Percentiles rank a stretch among this genome's conserved stretches.
phyloP scores from a whole-genome alignment of 2,113 vertebrate species.

The Seriola aureovittata region DNA sequence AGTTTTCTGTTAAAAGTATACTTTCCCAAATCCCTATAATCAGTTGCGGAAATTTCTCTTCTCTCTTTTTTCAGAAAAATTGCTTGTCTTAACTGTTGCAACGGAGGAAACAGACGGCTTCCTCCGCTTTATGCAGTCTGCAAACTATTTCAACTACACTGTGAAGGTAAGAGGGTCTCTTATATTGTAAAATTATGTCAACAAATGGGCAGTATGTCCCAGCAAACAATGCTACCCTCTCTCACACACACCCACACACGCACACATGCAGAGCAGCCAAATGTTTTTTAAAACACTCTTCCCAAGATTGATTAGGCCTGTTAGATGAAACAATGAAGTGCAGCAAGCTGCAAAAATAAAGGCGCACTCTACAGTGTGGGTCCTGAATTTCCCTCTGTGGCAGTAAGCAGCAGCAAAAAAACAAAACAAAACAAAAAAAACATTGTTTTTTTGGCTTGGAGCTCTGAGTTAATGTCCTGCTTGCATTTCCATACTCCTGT shows the following conservation, averaged over 20 bases:
- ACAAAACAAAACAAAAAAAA: neutral
- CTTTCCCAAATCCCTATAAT: slow-evolving; percentile 42
- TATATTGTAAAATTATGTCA: neutral
- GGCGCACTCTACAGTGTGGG: slow-evolving; percentile 16
- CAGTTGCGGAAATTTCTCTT: slow-evolving; percentile 20
- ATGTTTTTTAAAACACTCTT: slow-evolving; percentile 31
- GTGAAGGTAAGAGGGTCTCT: slow-evolving; percentile 88
- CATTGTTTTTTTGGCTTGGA: neutral
- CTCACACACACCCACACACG: neutral
- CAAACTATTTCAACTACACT: slow-evolving; percentile 94
- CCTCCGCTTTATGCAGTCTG: slow-evolving; percentile 93
- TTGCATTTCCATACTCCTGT: neutral
- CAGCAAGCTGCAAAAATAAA: slow-evolving; percentile 40
- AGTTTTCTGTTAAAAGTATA: neutral
- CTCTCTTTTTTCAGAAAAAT: slow-evolving; percentile 87
- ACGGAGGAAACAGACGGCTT: slow-evolving; percentile 95
- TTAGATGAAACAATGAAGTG: slow-evolving; percentile 44
- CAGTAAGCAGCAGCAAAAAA: slow-evolving; percentile 8
- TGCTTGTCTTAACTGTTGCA: slow-evolving; percentile 94
- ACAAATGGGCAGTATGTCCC: neutral
- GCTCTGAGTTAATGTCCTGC: slow-evolving; percentile 8
- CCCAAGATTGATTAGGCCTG: slow-evolving; percentile 37
- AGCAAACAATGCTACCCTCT: neutral
- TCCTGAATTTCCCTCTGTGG: slow-evolving; percentile 43
- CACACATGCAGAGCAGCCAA: neutral